These are phyloP conservation scores for Oxyura jamaicensis DNA, from an alignment of 2,113 vertebrate species.

Conservation along the genomic window DNA sequence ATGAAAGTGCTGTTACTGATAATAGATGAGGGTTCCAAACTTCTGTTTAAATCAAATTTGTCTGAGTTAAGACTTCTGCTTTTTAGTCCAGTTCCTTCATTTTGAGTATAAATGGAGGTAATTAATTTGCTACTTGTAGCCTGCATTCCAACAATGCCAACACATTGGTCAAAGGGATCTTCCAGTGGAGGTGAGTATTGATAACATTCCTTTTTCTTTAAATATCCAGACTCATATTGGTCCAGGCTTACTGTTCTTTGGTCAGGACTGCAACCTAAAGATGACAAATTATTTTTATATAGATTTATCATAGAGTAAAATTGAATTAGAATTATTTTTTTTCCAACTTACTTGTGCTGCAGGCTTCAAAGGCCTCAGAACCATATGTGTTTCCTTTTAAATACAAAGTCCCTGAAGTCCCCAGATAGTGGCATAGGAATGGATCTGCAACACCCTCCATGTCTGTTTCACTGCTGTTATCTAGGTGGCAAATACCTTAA, in stretches of 20 bases:
- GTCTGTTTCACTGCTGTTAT: slow-evolving; percentile 89
- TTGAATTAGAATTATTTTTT: not conserved
- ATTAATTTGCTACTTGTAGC: slow-evolving; percentile 51
- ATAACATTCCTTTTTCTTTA: slow-evolving; percentile 82
- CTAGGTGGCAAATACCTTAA: slow-evolving; percentile 86
- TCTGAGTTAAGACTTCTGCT: slow-evolving; percentile 68
- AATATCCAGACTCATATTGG: slow-evolving; percentile 74
- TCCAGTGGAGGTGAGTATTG: slow-evolving; percentile 70
- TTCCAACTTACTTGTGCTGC: slow-evolving; percentile 67
- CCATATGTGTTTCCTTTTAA: slow-evolving; percentile 80
- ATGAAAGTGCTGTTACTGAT: slow-evolving; percentile 80
- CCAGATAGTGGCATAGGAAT: slow-evolving; percentile 87
- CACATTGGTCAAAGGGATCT: slow-evolving; percentile 79
- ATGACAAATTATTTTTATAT: not conserved
- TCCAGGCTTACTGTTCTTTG: slow-evolving; percentile 76
- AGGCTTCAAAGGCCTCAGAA: slow-evolving; percentile 77
- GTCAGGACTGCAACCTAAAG: slow-evolving; percentile 81
- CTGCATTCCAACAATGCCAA: slow-evolving; percentile 33
- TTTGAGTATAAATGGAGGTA: slow-evolving; percentile 61
- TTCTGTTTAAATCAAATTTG: slow-evolving; percentile 68
- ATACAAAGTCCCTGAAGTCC: slow-evolving; percentile 80
- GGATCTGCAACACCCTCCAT: slow-evolving; percentile 87
- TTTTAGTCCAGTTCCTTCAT: slow-evolving; percentile 70
- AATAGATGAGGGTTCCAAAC: slow-evolving; percentile 61
- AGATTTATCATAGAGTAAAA: not conserved